A percentile compares a stretch with the other conserved stretches of the same genome.
These are phyloP conservation scores for Phataginus tricuspis DNA, from an alignment of 2,797 vertebrate genomes.

Conservation along the genomic window DNA sequence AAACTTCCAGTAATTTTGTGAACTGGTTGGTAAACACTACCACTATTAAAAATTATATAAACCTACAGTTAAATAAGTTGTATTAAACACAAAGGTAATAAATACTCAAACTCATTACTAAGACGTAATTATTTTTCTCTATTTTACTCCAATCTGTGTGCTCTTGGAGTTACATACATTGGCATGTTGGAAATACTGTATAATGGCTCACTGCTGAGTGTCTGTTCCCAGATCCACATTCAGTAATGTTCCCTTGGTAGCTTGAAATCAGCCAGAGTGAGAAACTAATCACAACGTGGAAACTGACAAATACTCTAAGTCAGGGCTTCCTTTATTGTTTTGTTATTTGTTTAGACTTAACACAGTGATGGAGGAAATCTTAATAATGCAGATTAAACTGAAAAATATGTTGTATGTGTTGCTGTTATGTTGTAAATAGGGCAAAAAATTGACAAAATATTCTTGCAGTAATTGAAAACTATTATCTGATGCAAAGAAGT, in stretches of 20 bases:
- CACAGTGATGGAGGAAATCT: neutral
- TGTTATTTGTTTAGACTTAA: slow-evolving; percentile 44
- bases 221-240: neutral
- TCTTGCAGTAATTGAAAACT: slow-evolving; percentile 37
- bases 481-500: neutral
- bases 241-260: neutral
- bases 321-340: neutral
- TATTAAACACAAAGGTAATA: slow-evolving; percentile 65
- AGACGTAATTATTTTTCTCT: slow-evolving; percentile 60
- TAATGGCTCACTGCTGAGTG: neutral
- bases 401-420: neutral
- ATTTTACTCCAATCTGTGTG: slow-evolving; percentile 46
- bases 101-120: slow-evolving; percentile 64
- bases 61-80: slow-evolving; percentile 60
- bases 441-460: neutral
- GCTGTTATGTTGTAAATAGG: neutral
- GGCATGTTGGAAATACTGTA: neutral
- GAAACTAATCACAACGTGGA: neutral
- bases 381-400: slow-evolving; percentile 29
- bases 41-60: slow-evolving; percentile 58
- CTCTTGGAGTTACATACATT: slow-evolving; percentile 1
- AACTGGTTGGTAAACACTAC: slow-evolving; percentile 42
- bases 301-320: neutral
- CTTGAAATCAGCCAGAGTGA: neutral
- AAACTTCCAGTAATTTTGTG: neutral